Percentiles rank a stretch among this genome's conserved stretches.
These are phyloP conservation scores for Trichosurus vulpecula DNA, from an alignment of 2,797 vertebrate genomes.

Conservation along the genomic window DNA sequence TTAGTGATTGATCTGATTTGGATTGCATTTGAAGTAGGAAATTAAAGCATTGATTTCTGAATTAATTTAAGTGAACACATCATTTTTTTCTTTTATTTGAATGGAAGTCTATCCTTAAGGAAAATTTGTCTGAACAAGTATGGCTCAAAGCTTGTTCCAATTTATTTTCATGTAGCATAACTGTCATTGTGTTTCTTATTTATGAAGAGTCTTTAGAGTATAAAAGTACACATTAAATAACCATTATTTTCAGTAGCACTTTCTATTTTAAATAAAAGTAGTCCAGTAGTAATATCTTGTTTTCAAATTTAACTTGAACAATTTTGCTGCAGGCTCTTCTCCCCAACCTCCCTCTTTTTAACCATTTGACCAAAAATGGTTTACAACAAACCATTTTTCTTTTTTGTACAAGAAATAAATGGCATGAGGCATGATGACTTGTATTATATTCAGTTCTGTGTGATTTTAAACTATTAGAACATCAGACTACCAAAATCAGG, in stretches of 20 bases:
- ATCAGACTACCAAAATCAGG: constrained; percentile 40
- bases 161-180: constrained; percentile 34
- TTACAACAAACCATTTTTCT: constrained; percentile 36
- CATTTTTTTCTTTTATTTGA: constrained; percentile 54
- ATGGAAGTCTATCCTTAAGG: constrained; percentile 15
- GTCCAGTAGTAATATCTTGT: constrained; percentile 26
- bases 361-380: constrained; percentile 9
- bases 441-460: constrained; percentile 28
- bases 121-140: background rate
- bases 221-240: constrained; percentile 21
- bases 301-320: constrained; percentile 33
- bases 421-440: background rate
- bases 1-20: constrained; percentile 63
- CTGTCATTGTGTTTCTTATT: background rate
- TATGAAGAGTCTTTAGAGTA: constrained; percentile 2
- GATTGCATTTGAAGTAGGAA: constrained; percentile 48
- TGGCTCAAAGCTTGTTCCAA: background rate
- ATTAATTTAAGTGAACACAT: constrained; percentile 60
- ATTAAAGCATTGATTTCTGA: constrained; percentile 57
- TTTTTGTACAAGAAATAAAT: constrained; percentile 27
- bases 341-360: background rate
- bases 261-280: background rate
- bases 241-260: constrained; percentile 25
- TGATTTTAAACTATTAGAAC: constrained; percentile 40
- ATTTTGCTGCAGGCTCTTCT: background rate